Percentiles rank a stretch among this genome's conserved stretches.
These are phyloP conservation scores for Vespertilio murinus DNA, from an alignment of 2,797 vertebrate genomes.

Conservation along the genomic window DNA sequence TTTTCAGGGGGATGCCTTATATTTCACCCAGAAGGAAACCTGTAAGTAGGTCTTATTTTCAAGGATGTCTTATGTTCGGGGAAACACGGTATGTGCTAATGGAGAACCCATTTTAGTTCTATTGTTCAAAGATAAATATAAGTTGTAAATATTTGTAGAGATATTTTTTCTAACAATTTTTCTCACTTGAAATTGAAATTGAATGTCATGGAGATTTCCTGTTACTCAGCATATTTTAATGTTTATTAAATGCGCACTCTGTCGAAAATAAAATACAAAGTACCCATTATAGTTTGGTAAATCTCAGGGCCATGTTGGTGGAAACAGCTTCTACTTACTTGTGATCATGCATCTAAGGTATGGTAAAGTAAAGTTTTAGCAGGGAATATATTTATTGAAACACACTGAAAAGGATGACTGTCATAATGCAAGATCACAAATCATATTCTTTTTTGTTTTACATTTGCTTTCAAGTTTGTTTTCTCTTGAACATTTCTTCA, in stretches of 20 bases:
- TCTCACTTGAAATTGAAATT: neutral
- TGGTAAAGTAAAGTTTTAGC: neutral
- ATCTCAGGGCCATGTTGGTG: neutral
- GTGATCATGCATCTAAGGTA: neutral
- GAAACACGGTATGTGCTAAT: neutral
- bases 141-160: neutral
- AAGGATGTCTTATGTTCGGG: no score
- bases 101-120: neutral
- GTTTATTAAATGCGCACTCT: neutral
- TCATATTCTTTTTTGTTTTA: neutral
- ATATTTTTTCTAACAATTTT: neutral
- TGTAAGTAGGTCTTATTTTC: no score
- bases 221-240: neutral
- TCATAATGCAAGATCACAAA: neutral
- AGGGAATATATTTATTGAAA: neutral
- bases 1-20: no score
- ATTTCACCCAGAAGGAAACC: no score
- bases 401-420: neutral
- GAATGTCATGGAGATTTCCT: neutral
- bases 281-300: neutral
- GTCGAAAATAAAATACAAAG: neutral
- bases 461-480: constrained; percentile 23
- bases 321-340: neutral
- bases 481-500: neutral
- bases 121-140: neutral